Percentiles rank a stretch among this genome's conserved stretches.
These are phyloP conservation scores for Acleris cristana DNA, from an alignment of 2,888 invertebrate genomes.

Conservation along the genomic window DNA sequence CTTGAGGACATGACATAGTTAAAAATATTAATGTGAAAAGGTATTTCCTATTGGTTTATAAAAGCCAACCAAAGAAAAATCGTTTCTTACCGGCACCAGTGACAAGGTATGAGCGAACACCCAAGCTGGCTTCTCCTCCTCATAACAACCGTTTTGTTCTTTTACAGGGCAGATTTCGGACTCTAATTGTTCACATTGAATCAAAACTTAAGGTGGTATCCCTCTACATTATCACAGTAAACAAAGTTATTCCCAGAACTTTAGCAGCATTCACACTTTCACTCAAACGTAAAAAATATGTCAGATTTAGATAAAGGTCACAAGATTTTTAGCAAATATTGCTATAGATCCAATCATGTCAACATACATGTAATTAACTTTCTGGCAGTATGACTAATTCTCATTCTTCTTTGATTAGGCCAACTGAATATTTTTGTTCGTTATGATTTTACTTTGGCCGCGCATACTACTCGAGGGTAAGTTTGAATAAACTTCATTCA, in stretches of 20 bases:
- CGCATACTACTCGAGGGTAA: slow-evolving; percentile 17
- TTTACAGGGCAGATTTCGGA: slow-evolving; percentile 62
- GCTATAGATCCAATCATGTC: slow-evolving; percentile 21
- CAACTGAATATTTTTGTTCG: slow-evolving; percentile 27
- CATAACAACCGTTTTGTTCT: slow-evolving; percentile 69
- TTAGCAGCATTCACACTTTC: slow-evolving; percentile 56
- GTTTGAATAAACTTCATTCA: slow-evolving; percentile 19
- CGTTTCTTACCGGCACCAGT: slow-evolving; percentile 72
- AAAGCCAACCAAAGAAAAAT: slow-evolving; percentile 69
- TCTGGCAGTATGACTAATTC: slow-evolving; percentile 2
- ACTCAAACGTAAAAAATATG: slow-evolving; percentile 53
- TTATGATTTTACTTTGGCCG: slow-evolving; percentile 24
- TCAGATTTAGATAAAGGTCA: slow-evolving; percentile 25
- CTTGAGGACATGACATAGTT: slow-evolving; percentile 83
- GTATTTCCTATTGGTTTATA: slow-evolving; percentile 81
- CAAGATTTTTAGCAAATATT: slow-evolving; percentile 33
- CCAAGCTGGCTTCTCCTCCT: slow-evolving; percentile 80
- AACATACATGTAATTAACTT: slow-evolving; percentile 10
- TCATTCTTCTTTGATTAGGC: slow-evolving; percentile 1
- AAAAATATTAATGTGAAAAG: slow-evolving; percentile 83
- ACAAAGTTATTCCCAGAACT: slow-evolving; percentile 67
- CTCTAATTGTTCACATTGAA: slow-evolving; percentile 54
- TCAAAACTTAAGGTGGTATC: slow-evolving; percentile 65
- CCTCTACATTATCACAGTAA: slow-evolving; percentile 79
- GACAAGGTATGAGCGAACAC: slow-evolving; percentile 70